Evolutionary conservation across 2,113 vertebrate species (phyloP).

Genomic region (Nycticryphes semicollaris): DNA sequence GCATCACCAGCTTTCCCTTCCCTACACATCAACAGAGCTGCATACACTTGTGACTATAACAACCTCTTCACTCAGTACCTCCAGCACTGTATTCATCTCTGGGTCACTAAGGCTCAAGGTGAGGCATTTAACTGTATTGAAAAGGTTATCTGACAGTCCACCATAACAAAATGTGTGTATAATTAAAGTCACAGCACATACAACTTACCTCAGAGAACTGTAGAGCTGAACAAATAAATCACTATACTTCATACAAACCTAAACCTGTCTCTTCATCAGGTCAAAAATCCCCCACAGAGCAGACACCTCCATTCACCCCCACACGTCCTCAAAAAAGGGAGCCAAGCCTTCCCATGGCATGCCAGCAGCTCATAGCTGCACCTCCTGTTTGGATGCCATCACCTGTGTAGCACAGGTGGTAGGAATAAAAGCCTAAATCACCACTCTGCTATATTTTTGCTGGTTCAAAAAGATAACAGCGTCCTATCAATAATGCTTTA

Average conservation of each 20-base stretch:
- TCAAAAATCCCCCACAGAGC: neutral
- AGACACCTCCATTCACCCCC: rapidly evolving
- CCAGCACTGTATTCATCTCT: neutral
- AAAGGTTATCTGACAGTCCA: neutral
- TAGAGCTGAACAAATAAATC: neutral
- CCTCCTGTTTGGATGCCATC: neutral
- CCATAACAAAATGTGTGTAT: rapidly evolving
- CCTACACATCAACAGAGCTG: neutral
- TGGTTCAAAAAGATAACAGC: neutral
- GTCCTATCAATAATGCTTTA: neutral
- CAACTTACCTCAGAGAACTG: neutral
- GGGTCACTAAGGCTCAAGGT: neutral
- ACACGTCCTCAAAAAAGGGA: neutral
- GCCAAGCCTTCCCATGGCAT: neutral
- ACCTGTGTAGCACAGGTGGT: neutral
- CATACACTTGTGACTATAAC: neutral
- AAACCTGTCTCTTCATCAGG: neutral
- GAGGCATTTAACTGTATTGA: neutral
- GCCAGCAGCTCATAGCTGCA: neutral
- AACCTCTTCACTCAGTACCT: neutral
- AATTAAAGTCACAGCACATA: neutral
- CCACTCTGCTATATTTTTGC: neutral
- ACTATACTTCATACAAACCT: neutral
- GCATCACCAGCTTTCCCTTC: neutral
- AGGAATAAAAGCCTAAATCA: neutral